A percentile compares a stretch with the other conserved stretches of the same genome.
Conservation (phyloP, 2,113 vertebrate species). For the Stomatorhinus ivindoensis region DNA sequence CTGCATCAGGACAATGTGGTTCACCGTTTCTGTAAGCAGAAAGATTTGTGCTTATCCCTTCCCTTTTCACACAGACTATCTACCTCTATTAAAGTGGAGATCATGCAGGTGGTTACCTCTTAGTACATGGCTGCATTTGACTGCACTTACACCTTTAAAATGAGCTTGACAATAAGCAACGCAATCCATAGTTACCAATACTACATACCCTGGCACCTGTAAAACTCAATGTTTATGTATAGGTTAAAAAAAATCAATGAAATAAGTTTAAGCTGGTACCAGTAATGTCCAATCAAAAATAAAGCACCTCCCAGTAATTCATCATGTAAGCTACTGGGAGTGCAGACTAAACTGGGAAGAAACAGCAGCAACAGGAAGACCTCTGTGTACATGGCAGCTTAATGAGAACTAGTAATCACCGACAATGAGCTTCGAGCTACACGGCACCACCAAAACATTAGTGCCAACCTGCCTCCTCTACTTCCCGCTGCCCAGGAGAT, state of each 20-base stretch:
- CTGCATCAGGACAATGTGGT: neutral
- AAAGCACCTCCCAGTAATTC: neutral
- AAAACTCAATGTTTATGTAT: neutral
- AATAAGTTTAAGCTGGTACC: neutral
- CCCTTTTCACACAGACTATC: neutral
- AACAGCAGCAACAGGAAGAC: neutral
- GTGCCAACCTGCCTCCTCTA: neutral
- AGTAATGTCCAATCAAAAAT: neutral
- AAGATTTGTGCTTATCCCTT: neutral
- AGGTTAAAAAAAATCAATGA: neutral
- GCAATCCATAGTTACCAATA: neutral
- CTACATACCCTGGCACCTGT: neutral
- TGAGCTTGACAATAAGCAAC: neutral
- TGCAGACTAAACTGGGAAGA: neutral
- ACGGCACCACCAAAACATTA: neutral
- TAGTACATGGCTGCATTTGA: neutral
- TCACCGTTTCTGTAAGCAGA: constrained; percentile 1
- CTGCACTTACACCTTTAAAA: neutral
- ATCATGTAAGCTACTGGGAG: neutral
- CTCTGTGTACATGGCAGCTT: neutral
- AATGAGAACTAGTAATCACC: neutral
- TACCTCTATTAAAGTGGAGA: neutral
- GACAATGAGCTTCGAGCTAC: neutral
- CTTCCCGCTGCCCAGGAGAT: neutral
- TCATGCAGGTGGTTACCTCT: constrained; percentile 30